Percentiles rank a stretch among this genome's conserved stretches.
Conservation (phyloP, 35 echinoderm and acorn worm species). For the Strongylocentrotus purpuratus region DNA sequence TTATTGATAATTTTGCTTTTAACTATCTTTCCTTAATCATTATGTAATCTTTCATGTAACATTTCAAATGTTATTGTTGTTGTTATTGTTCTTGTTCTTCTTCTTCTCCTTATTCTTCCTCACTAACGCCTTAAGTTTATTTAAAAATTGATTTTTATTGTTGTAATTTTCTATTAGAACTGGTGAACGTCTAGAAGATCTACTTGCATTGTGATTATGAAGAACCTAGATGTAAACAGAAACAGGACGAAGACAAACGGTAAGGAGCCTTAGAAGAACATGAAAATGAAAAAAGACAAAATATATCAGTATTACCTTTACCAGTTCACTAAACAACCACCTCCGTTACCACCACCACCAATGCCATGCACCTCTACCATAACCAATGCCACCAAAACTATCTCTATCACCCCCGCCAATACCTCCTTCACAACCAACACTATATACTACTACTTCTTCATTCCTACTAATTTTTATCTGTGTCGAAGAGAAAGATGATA, state of each 20-base stretch:
- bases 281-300: neutral
- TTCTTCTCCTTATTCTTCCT: too few species aligned
- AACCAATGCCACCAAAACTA: neutral
- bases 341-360: neutral
- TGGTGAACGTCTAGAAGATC: slow-evolving; percentile 33
- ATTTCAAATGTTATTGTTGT: too few species aligned
- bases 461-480: neutral
- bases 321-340: neutral
- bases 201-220: neutral
- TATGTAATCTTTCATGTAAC: neutral
- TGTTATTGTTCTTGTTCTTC: too few species aligned
- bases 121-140: neutral
- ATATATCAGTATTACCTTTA: neutral
- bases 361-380: neutral
- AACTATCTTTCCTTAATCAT: too few species aligned
- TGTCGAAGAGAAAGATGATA: neutral
- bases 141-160: too few species aligned
- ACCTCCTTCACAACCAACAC: too few species aligned
- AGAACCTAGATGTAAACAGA: slow-evolving; percentile 29
- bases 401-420: neutral
- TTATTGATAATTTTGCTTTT: neutral
- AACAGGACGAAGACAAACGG: slow-evolving; percentile 39
- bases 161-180: slow-evolving; percentile 16
- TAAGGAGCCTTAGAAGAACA: too few species aligned
- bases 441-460: too few species aligned